These are phyloP conservation scores for Rafetus swinhoei DNA, from an alignment of 2,113 vertebrate genomes.

Conservation along the genomic window DNA sequence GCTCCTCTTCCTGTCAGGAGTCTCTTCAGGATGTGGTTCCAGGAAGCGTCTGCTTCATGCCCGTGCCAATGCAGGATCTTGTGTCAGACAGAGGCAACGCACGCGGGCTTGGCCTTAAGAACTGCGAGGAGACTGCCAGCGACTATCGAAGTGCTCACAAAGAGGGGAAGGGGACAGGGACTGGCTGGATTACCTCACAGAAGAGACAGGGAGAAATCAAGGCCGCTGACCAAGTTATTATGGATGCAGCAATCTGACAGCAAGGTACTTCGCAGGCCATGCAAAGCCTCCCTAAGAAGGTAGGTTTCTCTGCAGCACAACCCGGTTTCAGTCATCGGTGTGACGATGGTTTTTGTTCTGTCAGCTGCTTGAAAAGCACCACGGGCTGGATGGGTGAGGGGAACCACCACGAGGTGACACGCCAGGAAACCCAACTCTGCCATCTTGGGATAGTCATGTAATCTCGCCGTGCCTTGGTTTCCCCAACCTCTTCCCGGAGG, in stretches of 20 bases:
- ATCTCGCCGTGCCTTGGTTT: neutral
- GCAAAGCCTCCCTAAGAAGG: too few relatives aligned
- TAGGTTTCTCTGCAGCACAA: neutral
- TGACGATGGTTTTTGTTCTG: neutral
- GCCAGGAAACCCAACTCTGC: neutral
- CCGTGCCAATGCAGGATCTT: neutral
- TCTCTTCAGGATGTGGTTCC: neutral
- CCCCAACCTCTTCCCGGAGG: neutral
- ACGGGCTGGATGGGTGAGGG: neutral
- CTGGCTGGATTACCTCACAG: neutral
- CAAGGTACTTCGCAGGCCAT: too few relatives aligned
- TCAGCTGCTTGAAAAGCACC: neutral
- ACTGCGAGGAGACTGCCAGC: neutral
- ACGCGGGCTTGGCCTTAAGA: neutral
- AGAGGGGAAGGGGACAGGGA: neutral
- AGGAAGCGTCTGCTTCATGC: neutral
- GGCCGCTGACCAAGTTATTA: neutral
- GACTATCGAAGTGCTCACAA: neutral
- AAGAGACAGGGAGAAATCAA: neutral
- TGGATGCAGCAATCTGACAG: neutral
- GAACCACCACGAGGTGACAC: neutral
- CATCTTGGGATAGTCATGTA: neutral
- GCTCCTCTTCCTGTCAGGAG: neutral
- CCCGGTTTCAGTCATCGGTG: too few relatives aligned
- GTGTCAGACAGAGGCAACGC: neutral